phyloP scores from a whole-genome alignment of 2,113 vertebrate genomes.

The Asarcornis scutulata region DNA sequence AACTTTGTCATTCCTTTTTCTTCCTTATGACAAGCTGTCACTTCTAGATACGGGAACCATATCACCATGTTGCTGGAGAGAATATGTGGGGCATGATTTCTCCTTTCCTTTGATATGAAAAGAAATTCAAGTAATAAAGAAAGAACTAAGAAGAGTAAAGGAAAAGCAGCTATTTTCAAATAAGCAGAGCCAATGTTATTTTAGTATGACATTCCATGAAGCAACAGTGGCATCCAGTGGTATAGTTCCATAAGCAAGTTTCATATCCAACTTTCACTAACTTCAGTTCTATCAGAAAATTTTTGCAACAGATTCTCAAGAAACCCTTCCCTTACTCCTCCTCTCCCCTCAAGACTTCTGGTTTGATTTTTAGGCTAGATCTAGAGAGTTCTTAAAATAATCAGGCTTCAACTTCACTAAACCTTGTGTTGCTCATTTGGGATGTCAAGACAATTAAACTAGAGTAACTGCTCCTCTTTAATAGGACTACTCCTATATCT shows the following conservation, averaged over 20 bases:
- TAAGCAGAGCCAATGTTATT: background rate
- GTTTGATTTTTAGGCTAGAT: background rate
- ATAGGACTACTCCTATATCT: background rate
- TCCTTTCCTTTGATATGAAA: constrained; percentile 38
- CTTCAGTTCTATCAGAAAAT: background rate
- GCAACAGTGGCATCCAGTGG: constrained; percentile 78
- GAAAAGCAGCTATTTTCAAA: constrained; percentile 23
- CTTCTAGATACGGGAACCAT: constrained; percentile 3
- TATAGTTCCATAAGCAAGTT: constrained; percentile 35
- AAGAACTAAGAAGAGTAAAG: constrained; percentile 40
- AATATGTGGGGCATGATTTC: constrained; percentile 37
- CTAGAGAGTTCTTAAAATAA: background rate
- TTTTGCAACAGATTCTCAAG: background rate
- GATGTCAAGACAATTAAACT: background rate
- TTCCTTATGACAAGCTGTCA: constrained; percentile 47
- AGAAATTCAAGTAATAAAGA: constrained; percentile 61
- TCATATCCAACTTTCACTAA: background rate
- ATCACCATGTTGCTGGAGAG: constrained; percentile 32
- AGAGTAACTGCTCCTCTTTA: background rate
- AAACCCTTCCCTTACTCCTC: background rate
- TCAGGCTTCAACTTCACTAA: background rate
- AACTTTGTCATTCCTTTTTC: constrained; percentile 27
- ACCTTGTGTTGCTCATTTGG: background rate
- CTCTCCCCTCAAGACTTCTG: background rate
- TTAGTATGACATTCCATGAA: constrained; percentile 43